Conservation (phyloP, 2,888 invertebrate genomes). For the Fragum sueziense region DNA sequence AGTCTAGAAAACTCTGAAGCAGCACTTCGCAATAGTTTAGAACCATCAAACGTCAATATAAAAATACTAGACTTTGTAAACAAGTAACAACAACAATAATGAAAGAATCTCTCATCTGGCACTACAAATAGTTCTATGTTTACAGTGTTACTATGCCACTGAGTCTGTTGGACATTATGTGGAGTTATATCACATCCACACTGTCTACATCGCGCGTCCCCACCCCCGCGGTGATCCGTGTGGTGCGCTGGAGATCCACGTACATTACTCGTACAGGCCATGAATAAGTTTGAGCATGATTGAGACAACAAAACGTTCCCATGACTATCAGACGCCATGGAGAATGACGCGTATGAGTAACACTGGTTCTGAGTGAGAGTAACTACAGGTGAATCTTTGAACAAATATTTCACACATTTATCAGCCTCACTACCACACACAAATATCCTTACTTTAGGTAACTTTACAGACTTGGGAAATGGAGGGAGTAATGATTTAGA, state of each 20-base stretch:
- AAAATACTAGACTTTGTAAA: conserved; percentile 69
- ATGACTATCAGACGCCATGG: conserved; percentile 61
- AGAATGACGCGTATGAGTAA: conserved; percentile 56
- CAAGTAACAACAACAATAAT: conserved; percentile 65
- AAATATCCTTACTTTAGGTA: conserved; percentile 67
- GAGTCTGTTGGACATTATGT: conserved; percentile 15
- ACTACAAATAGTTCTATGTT: conserved; percentile 69
- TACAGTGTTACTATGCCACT: conserved; percentile 33
- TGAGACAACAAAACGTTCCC: conserved; percentile 52
- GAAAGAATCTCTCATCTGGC: conserved; percentile 69
- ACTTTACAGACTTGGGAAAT: conserved; percentile 59
- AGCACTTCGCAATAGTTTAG: conserved; percentile 65
- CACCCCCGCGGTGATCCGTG: conserved; percentile 22
- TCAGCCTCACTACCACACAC: conserved; percentile 69
- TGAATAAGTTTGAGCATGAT: conserved; percentile 50
- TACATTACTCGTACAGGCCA: conserved; percentile 21
- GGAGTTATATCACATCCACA: conserved; percentile 48
- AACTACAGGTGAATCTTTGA: conserved; percentile 50
- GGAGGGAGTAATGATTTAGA: conserved; percentile 26
- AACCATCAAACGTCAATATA: conserved; percentile 70
- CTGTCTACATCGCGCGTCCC: conserved; percentile 39
- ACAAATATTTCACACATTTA: conserved; percentile 54
- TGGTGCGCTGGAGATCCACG: conserved; percentile 19
- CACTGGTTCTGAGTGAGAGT: conserved; percentile 34
- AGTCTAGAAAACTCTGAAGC: conserved; percentile 64